phyloP scores from a whole-genome alignment of 1,140 invertebrate species.

The Neuroterus valhalla region DNA sequence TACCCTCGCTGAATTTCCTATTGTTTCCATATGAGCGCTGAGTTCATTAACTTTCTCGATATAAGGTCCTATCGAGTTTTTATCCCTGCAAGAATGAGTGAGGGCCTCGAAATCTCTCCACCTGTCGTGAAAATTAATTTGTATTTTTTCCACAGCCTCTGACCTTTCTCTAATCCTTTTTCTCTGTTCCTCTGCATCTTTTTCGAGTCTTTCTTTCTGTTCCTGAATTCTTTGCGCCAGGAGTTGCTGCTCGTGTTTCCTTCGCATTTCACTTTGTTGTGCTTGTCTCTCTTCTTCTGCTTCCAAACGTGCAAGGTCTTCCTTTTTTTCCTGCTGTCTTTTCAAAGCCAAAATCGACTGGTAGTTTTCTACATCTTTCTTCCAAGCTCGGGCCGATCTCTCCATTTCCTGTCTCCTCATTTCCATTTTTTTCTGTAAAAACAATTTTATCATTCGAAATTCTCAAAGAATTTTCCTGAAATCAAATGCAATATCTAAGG shows the following conservation, averaged over 20 bases:
- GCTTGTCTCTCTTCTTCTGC: constrained; percentile 66
- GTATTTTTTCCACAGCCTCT: constrained; percentile 64
- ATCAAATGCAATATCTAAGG: no score
- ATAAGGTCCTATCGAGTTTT: constrained; percentile 58
- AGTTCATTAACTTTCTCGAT: constrained; percentile 64
- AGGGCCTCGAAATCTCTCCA: constrained; percentile 66
- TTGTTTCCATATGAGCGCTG: constrained; percentile 67
- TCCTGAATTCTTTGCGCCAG: constrained; percentile 65
- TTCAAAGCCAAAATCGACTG: constrained; percentile 61
- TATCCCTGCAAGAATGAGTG: constrained; percentile 64
- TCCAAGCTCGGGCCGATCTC: constrained; percentile 61
- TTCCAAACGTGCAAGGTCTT: constrained; percentile 60
- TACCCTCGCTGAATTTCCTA: constrained; percentile 75
- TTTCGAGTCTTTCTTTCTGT: constrained; percentile 61
- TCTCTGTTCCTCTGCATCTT: constrained; percentile 58
- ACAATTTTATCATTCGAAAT: constrained; percentile 6
- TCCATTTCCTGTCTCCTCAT: constrained; percentile 66
- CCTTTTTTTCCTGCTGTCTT: constrained; percentile 63
- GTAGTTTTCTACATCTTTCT: constrained; percentile 61
- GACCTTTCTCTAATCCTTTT: constrained; percentile 57
- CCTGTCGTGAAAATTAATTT: constrained; percentile 59
- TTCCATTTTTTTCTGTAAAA: constrained; percentile 58
- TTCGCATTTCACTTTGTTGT: constrained; percentile 63
- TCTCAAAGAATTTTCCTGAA: no score
- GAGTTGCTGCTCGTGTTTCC: constrained; percentile 68